Evolutionary conservation across 1,140 invertebrate species (phyloP).

Genomic region (Zaprionus lachaisei): DNA sequence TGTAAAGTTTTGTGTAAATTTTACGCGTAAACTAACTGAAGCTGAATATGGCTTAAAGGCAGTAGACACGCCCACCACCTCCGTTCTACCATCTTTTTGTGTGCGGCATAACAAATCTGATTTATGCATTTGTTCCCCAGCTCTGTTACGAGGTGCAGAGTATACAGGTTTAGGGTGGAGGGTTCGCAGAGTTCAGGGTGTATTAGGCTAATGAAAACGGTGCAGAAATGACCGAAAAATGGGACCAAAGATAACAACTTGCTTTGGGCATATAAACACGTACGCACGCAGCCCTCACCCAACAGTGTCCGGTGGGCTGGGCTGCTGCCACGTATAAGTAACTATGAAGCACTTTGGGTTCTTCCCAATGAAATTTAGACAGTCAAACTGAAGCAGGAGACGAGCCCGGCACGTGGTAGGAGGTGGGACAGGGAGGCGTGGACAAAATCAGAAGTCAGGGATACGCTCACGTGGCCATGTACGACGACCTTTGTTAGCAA

Average conservation of each 20-base stretch:
- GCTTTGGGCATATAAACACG: conserved; percentile 54
- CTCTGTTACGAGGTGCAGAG: background rate
- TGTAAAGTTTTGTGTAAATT: conserved; percentile 32
- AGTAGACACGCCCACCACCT: background rate
- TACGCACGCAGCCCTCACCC: conserved; percentile 29
- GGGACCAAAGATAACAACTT: conserved; percentile 40
- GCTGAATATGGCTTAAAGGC: conserved; percentile 14
- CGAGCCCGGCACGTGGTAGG: background rate
- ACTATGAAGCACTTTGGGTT: conserved; percentile 55
- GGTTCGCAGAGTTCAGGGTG: conserved; percentile 14
- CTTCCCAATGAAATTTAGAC: conserved; percentile 24
- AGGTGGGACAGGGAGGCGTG: background rate
- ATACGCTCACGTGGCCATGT: conserved; percentile 27
- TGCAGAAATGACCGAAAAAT: conserved; percentile 28
- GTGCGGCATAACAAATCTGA: conserved; percentile 17
- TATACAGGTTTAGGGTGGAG: background rate
- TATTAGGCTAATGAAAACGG: conserved; percentile 67
- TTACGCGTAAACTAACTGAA: conserved; percentile 18
- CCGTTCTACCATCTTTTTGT: background rate
- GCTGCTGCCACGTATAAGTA: conserved; percentile 36
- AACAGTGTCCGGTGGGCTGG: background rate
- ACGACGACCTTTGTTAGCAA: conserved; percentile 12
- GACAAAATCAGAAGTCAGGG: conserved; percentile 17
- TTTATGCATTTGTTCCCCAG: conserved; percentile 33
- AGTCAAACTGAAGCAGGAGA: conserved; percentile 5